A percentile compares a stretch with the other conserved stretches of the same genome.
phyloP scores from a whole-genome alignment of 2,113 vertebrate species.

The Fregata magnificens region DNA sequence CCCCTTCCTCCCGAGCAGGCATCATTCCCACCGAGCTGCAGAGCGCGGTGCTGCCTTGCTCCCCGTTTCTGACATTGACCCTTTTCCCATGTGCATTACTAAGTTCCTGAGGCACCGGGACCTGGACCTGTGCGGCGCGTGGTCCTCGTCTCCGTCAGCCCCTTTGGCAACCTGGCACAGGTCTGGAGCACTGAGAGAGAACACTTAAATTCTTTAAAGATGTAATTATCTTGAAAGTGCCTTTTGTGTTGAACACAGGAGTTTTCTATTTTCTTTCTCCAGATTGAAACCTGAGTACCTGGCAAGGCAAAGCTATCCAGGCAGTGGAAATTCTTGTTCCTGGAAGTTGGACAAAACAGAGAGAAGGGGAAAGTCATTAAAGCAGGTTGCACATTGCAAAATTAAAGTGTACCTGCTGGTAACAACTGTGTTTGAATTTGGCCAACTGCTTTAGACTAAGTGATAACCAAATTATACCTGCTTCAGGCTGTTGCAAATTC shows the following conservation, averaged over 20 bases:
- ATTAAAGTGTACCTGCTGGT: background rate
- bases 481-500: background rate
- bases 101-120: background rate
- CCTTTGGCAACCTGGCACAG: background rate
- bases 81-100: background rate
- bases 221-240: background rate
- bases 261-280: background rate
- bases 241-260: background rate
- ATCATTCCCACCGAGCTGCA: background rate
- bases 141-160: background rate
- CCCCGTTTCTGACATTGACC: background rate
- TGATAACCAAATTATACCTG: background rate
- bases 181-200: background rate
- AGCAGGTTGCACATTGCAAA: background rate
- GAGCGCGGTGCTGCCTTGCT: background rate
- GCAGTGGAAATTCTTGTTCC: background rate
- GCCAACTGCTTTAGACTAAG: background rate
- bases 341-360: background rate
- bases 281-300: background rate
- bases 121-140: accelerated
- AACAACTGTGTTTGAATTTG: background rate
- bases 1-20: background rate
- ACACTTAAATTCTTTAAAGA: background rate
- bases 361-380: background rate
- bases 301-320: background rate